Conservation (phyloP, 2,888 invertebrate species). For the Invenusta paracnida region DNA sequence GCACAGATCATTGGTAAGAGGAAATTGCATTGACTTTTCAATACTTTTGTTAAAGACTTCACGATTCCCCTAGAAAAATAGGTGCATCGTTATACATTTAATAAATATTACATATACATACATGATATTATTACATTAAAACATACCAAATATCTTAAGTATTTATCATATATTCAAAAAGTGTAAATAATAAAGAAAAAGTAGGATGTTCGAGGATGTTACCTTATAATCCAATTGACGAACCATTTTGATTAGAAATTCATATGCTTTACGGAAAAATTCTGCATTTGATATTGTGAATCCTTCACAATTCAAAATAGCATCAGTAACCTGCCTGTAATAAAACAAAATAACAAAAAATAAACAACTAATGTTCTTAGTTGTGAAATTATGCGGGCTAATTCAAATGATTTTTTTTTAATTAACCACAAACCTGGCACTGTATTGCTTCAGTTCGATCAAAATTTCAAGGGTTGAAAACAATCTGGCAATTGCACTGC, state of each 20-base stretch:
- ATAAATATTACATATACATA: too few relatives aligned
- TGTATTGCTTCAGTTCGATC: not conserved
- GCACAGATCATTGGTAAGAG: not conserved
- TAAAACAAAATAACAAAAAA: not conserved
- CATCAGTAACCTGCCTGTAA: not conserved
- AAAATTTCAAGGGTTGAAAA: not conserved
- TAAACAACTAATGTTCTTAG: too few relatives aligned
- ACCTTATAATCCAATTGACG: slow-evolving; percentile 33
- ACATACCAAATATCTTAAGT: too few relatives aligned
- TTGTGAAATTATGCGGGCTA: too few relatives aligned
- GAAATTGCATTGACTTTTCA: slow-evolving; percentile 38
- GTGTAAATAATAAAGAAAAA: too few relatives aligned
- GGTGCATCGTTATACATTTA: not conserved
- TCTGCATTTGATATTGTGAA: not conserved
- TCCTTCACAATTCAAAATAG: slow-evolving; percentile 22
- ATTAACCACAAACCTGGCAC: not conserved
- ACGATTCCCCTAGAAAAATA: slow-evolving; percentile 30
- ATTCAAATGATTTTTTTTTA: too few relatives aligned
- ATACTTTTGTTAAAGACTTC: slow-evolving; percentile 42
- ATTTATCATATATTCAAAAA: too few relatives aligned
- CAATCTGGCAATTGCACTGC: not conserved
- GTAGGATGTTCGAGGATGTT: too few relatives aligned
- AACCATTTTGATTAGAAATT: slow-evolving; percentile 20
- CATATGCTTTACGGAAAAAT: slow-evolving; percentile 15
- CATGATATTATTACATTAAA: too few relatives aligned